Evolutionary conservation across 2,113 vertebrate genomes (phyloP).

Genomic region (Chiloscyllium plagiosum): DNA sequence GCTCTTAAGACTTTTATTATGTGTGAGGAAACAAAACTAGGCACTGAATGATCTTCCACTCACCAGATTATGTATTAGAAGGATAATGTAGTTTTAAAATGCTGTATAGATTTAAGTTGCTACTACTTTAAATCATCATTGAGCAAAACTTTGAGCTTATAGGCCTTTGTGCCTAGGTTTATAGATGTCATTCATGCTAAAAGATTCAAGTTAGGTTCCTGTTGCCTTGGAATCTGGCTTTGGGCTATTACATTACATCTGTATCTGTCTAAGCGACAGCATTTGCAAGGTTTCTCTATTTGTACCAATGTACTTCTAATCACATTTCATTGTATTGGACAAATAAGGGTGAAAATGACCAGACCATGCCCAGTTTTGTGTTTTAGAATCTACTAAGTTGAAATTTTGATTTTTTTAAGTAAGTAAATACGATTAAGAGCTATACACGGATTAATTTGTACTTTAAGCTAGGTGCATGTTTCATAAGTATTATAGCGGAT

Average conservation of each 20-base stretch:
- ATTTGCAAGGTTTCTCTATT: not conserved
- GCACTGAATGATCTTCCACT: not conserved
- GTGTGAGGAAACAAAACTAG: too few relatives aligned
- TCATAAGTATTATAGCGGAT: not conserved
- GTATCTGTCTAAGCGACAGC: not conserved
- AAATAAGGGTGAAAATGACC: not conserved
- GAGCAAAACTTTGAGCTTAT: not conserved
- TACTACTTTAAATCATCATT: not conserved
- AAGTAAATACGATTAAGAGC: not conserved
- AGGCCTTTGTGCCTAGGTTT: not conserved
- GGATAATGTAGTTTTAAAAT: not conserved
- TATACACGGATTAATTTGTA: not conserved
- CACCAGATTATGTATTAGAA: not conserved
- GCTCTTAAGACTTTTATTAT: not conserved
- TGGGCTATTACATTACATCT: not conserved
- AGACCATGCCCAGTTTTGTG: not conserved
- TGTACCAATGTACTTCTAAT: not conserved
- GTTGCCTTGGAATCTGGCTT: not conserved
- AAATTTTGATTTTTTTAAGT: not conserved
- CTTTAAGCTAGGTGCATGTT: not conserved
- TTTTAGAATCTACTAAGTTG: not conserved
- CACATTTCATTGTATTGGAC: not conserved
- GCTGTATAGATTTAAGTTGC: not conserved
- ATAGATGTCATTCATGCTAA: not conserved
- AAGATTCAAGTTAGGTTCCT: not conserved